Base-by-base conservation (phyloP, 2,888 invertebrate species). In the Cylindroiulus punctatus region DNA sequence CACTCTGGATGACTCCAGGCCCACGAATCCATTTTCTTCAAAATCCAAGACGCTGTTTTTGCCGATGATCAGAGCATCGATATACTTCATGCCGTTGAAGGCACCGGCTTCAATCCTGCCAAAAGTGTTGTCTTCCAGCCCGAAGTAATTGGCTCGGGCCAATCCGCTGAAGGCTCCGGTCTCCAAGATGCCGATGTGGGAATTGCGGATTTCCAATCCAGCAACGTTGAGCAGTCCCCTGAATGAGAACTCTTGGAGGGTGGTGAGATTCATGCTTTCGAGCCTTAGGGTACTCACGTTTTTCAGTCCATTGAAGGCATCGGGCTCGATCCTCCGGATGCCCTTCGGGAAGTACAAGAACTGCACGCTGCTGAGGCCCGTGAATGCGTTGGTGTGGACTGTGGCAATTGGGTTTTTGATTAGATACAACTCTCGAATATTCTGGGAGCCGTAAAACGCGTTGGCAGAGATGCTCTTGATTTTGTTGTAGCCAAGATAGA, bases 11-110 rank as follows among this genome's bases (percentile, higher is more conserved):
- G 26, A 30, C 40, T 85, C 84, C 88, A 94, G 93, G 84, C 95
- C 92, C n/a, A 94, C 92, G 86, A 96, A 93, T 57, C 94, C 93
- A 88, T 94, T 94, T 1, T 95, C 95, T 89, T 95, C 94, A 87
- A 96, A 94, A 0, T 94, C 93, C 89, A 96, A 96, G 88, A 96
- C 95, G 91, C 96, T 96, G 90, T 96, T 96, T 90, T 96, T 96
- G 65, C 95, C 92, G 88, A 96, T 93, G 90, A 95, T 95, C 42
- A 87, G 44, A 8, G 94, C 94, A 85, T 96, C 95, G 26, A 87
- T 44, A 44, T 44, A 32, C n/a, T 93, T 93, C 88, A 94, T 93
- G 82, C 95, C 92, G 19, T 94, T 92, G 86, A 96, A 93, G 47
- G 94, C 93, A 88, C 94, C 94, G 2, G 95, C 95, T 89, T 95